Evolutionary conservation across 1,140 invertebrate genomes (phyloP).

Genomic region (Arctopsyche grandis): DNA sequence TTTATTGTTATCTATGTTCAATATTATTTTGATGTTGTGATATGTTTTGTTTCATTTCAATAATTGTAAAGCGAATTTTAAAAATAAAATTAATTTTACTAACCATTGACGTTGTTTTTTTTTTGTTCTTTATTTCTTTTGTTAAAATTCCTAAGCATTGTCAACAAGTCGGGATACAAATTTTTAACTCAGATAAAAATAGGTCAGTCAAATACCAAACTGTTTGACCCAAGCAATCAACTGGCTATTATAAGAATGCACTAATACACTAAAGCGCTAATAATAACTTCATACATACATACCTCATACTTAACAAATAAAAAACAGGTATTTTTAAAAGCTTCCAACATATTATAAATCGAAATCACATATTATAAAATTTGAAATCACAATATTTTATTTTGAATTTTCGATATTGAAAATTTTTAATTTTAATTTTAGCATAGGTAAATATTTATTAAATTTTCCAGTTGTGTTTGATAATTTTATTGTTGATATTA

Average conservation of each 20-base stretch:
- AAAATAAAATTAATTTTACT: background rate
- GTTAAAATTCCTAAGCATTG: background rate
- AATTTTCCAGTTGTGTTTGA: too few relatives aligned
- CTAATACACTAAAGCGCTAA: background rate
- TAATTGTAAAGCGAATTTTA: background rate
- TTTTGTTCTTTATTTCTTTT: background rate
- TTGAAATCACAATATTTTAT: too few relatives aligned
- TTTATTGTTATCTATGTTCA: background rate
- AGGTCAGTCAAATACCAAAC: slow-evolving; percentile 28
- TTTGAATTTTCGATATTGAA: too few relatives aligned
- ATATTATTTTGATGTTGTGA: background rate
- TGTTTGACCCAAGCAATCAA: slow-evolving; percentile 30
- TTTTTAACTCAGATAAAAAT: slow-evolving; percentile 6
- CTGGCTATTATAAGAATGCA: background rate
- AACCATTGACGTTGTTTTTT: background rate
- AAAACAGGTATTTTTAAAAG: too few relatives aligned
- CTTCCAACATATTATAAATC: too few relatives aligned
- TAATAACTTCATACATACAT: too few relatives aligned
- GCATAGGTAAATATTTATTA: too few relatives aligned
- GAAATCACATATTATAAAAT: too few relatives aligned
- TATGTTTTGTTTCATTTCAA: background rate
- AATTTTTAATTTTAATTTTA: too few relatives aligned
- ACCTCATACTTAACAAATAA: too few relatives aligned
- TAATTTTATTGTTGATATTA: too few relatives aligned
- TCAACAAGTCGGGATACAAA: background rate